Evolutionary conservation across 2,113 vertebrate species (phyloP), one percentile per base, ranked within the genome.

Genomic region (Falco punctatus): DNA sequence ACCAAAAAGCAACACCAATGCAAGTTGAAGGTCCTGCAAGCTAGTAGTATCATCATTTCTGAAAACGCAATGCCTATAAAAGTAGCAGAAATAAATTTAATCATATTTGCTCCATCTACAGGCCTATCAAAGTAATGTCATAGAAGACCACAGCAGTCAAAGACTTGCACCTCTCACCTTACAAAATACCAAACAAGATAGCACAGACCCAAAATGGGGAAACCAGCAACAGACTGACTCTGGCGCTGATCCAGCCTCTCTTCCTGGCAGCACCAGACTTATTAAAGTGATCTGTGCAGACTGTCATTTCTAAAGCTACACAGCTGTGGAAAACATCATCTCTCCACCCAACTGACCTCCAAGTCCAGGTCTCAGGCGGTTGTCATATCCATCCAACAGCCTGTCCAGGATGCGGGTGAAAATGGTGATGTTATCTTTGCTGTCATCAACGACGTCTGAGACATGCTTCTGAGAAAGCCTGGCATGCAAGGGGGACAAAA

Each of bases 361-460:
- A 21, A 98, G 98, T 11, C 99, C 99, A 0, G 99, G 99, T 88
- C 99, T 97, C 84, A 99, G 98, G 72, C 99, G 98, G 98, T 99
- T 99, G 98, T 99, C 99, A 8, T 99, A 99, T 48, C 99, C 99
- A 67, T 99, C 99, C 97, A 99, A 66, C 94, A 99, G 98, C 88
- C 99, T 97, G 97, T 99, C 99, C 61, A 99, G 97, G 96, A 99
- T 99, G 82, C 99, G 98, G 19, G 99, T 99, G 94, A 99, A 99
- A 92, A 99, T 99, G 81, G 99, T 99, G 97, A 99, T 99, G 97
- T 99, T 99, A 96, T 99, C 99, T 73, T 98, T 99, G 94, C 99
- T 99, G 97, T 99, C 99, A 70, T 99, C 99, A 2, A 98, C 97
- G 1, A 98, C 98, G 2, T 98, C 98, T 4, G 98, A 98, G 51